These are phyloP conservation scores for Peromyscus melanophrys DNA, from an alignment of 2,797 vertebrate genomes.

Conservation along the genomic window DNA sequence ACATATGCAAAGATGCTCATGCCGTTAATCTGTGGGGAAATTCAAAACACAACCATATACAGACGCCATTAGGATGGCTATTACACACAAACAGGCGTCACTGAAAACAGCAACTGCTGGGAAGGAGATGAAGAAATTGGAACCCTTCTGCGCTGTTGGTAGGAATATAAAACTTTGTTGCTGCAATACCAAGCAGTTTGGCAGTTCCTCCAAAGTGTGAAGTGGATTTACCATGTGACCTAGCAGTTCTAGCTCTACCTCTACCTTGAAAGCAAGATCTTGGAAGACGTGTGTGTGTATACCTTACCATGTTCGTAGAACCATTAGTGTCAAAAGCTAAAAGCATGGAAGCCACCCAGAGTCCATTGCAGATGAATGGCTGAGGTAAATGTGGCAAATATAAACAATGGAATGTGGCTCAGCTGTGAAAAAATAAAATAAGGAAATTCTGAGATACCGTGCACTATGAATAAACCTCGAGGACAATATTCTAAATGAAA, in stretches of 20 bases:
- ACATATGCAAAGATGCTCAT: neutral
- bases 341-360: neutral
- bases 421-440: neutral
- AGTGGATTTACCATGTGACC: neutral
- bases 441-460: neutral
- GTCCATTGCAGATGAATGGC: neutral
- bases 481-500: neutral
- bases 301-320: neutral
- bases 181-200: neutral
- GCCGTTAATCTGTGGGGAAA: neutral
- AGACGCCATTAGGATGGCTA: neutral
- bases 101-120: slow-evolving; percentile 19
- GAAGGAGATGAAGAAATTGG: neutral
- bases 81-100: neutral
- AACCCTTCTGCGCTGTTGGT: neutral
- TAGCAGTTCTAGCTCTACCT: neutral
- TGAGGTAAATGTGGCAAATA: neutral
- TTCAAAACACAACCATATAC: neutral
- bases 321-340: neutral
- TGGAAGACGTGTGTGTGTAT: neutral
- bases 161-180: neutral
- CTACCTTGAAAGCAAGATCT: neutral
- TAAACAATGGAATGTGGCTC: neutral
- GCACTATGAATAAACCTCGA: neutral
- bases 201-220: neutral